phyloP scores from a whole-genome alignment of 2,888 invertebrate species.

The Lithophane ornitopus region DNA sequence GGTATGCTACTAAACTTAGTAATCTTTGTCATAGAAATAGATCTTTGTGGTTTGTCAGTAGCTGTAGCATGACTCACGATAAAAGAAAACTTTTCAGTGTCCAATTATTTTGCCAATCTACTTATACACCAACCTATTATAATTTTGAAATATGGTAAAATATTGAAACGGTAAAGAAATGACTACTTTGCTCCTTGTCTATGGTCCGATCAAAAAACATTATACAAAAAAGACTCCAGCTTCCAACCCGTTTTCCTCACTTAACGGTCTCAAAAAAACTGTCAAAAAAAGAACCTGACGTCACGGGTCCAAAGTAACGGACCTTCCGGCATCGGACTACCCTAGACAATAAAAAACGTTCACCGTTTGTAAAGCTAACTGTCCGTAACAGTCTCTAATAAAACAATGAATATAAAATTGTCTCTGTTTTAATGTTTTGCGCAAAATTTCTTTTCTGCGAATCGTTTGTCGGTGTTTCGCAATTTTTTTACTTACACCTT shows the following conservation, averaged over 20 bases:
- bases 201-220: not conserved
- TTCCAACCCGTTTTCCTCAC: conserved; percentile 42
- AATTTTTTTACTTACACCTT: conserved; percentile 48
- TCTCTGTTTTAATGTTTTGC: conserved; percentile 71
- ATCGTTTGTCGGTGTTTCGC: conserved; percentile 67
- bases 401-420: conserved; percentile 71
- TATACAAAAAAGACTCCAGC: not conserved
- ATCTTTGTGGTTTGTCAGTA: not conserved
- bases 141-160: not conserved
- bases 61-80: not conserved
- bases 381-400: conserved; percentile 67
- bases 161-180: not conserved
- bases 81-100: not conserved
- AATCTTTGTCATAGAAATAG: conserved; percentile 10
- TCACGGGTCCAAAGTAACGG: conserved; percentile 77
- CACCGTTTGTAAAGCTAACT: conserved; percentile 68
- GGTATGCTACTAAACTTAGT: conserved; percentile 9
- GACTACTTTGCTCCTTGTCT: not conserved
- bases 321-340: conserved; percentile 62
- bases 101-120: not conserved
- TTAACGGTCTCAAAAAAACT: conserved; percentile 55
- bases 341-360: conserved; percentile 65
- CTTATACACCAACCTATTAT: not conserved
- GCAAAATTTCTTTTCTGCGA: conserved; percentile 87
- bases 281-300: conserved; percentile 70